These are phyloP conservation scores for Leptopilina clavipes DNA, from an alignment of 1,140 invertebrate genomes.

Conservation along the genomic window DNA sequence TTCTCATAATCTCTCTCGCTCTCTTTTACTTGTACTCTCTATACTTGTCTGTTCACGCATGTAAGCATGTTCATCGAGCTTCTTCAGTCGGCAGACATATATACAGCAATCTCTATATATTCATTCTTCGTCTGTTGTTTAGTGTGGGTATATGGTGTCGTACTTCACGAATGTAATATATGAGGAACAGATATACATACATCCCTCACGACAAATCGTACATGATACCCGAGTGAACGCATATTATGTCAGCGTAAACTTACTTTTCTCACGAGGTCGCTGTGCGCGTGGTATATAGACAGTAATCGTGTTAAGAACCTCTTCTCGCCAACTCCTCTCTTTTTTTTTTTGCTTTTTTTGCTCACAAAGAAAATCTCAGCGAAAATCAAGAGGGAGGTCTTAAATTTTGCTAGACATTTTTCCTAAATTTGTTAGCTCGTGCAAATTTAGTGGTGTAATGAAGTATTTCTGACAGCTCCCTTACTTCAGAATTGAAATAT, in stretches of 20 bases:
- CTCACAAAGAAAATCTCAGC: constrained; percentile 18
- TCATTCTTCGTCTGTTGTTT: not conserved
- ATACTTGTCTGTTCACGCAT: constrained; percentile 51
- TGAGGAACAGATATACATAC: constrained; percentile 8
- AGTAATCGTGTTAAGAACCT: constrained; percentile 27
- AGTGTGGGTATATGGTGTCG: not conserved
- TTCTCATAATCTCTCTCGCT: not conserved
- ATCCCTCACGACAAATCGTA: constrained; percentile 25
- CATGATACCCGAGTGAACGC: constrained; percentile 24
- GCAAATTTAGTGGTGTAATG: not conserved
- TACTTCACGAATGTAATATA: constrained; percentile 4
- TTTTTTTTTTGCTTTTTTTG: not conserved
- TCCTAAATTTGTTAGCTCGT: not conserved
- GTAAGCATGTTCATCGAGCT: constrained; percentile 41
- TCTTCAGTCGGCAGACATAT: not conserved
- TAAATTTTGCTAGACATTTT: constrained; percentile 11
- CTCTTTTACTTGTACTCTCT: constrained; percentile 40
- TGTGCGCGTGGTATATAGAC: constrained; percentile 15
- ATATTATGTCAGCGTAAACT: constrained; percentile 30
- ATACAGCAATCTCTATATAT: not conserved
- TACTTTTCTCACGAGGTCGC: constrained; percentile 29
- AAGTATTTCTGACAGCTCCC: not conserved
- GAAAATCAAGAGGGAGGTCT: not conserved
- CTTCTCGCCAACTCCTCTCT: constrained; percentile 1
- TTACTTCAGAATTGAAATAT: not conserved